Percentiles rank a stretch among this genome's conserved stretches.
These are phyloP conservation scores for Coelopa frigida DNA, from an alignment of 1,140 invertebrate genomes.

Conservation along the genomic window DNA sequence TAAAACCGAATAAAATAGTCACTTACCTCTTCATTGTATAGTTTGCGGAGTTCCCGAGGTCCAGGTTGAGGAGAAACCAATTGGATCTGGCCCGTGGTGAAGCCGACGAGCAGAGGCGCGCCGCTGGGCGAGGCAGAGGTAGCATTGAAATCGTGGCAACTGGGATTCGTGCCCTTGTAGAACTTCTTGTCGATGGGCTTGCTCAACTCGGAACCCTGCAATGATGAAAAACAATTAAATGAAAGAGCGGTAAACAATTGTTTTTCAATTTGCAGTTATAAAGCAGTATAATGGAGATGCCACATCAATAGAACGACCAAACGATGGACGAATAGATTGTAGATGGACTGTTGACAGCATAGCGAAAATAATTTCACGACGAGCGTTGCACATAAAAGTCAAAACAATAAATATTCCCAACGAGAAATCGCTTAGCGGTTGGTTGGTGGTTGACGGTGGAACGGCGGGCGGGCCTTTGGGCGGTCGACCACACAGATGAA, in stretches of 20 bases:
- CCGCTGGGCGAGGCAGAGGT: conserved; percentile 72
- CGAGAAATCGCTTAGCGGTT: no score
- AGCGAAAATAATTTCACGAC: no score
- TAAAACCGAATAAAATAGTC: not conserved
- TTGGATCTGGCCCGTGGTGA: conserved; percentile 95
- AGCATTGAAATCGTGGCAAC: conserved; percentile 97
- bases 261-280: not conserved
- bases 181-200: conserved; percentile 96
- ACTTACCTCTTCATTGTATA: conserved; percentile 96
- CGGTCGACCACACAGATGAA: no score
- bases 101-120: conserved; percentile 86
- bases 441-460: no score
- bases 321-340: no score
- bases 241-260: not conserved
- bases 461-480: no score
- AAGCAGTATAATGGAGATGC: not conserved
- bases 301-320: no score
- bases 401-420: no score
- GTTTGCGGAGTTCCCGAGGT: conserved; percentile 89
- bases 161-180: conserved; percentile 98
- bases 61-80: conserved; percentile 95
- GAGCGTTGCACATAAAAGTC: no score
- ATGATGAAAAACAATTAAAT: conserved; percentile 22
- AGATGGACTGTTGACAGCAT: no score
- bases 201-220: conserved; percentile 83